Conservation (phyloP, 2,888 invertebrate genomes). For the Digitonthophagus gazella region DNA sequence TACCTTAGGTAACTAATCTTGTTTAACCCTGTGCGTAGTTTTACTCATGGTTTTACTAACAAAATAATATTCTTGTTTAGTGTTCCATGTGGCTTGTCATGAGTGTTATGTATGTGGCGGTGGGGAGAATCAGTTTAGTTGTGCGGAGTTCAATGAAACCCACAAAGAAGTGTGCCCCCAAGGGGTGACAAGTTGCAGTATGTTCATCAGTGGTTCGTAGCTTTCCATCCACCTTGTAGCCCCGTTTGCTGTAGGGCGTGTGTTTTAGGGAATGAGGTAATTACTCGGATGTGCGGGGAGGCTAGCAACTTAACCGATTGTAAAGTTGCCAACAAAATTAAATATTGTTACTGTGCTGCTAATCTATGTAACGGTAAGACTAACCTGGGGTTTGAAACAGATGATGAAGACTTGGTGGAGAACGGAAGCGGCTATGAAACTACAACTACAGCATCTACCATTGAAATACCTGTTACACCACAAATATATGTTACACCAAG, state of each 20-base stretch:
- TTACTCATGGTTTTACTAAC: too few species aligned
- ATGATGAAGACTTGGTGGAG: conserved; percentile 7
- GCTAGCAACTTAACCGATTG: conserved; percentile 41
- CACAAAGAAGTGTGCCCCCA: conserved; percentile 28
- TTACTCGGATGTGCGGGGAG: conserved; percentile 30
- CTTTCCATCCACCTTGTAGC: too few species aligned
- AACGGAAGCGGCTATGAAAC: not conserved
- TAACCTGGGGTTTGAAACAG: conserved; percentile 3
- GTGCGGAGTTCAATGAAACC: conserved; percentile 28
- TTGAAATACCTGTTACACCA: not conserved
- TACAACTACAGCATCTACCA: not conserved
- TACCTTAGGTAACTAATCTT: conserved; percentile 9
- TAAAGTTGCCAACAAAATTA: conserved; percentile 42
- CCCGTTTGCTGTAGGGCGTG: not conserved
- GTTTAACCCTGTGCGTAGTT: not conserved
- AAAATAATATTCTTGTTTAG: conserved; percentile 18
- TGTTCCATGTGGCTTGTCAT: conserved; percentile 15
- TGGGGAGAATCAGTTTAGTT: conserved; percentile 19
- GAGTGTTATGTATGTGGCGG: conserved; percentile 27
- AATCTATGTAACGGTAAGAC: conserved; percentile 43
- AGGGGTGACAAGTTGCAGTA: conserved; percentile 26
- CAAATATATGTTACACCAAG: conserved; percentile 2
- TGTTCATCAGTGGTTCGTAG: conserved; percentile 29
- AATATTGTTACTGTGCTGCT: conserved; percentile 46
- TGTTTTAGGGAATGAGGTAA: conserved; percentile 2